phyloP scores from a whole-genome alignment of 1,140 invertebrate genomes.

The Acromyrmex heyeri region DNA sequence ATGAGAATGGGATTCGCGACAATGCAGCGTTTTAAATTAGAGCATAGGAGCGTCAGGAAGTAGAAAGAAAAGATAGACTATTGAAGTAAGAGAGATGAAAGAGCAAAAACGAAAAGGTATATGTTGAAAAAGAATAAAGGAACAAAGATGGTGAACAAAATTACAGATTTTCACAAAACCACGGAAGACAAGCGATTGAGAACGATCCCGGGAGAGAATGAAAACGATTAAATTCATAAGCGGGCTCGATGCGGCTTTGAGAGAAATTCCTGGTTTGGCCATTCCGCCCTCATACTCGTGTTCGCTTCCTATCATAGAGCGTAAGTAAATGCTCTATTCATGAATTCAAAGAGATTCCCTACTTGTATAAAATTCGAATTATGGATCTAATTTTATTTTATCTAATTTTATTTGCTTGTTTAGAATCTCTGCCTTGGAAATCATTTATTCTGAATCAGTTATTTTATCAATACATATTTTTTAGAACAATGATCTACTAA shows the following conservation, averaged over 20 bases:
- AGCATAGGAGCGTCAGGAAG: slow-evolving; percentile 62
- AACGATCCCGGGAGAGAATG: background rate
- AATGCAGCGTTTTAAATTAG: slow-evolving; percentile 80
- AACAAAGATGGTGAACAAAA: slow-evolving; percentile 56
- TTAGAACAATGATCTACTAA: background rate
- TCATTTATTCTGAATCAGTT: background rate
- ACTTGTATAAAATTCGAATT: background rate
- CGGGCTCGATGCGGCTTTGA: slow-evolving; percentile 8
- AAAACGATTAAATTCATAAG: slow-evolving; percentile 55
- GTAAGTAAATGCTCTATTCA: slow-evolving; percentile 22
- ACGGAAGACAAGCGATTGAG: slow-evolving; percentile 53
- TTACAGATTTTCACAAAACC: slow-evolving; percentile 61
- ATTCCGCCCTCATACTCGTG: slow-evolving; percentile 14
- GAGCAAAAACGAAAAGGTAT: background rate
- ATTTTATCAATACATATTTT: background rate
- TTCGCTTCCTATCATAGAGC: background rate
- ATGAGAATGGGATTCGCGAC: slow-evolving; percentile 71
- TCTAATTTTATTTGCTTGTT: slow-evolving; percentile 1
- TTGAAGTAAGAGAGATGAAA: slow-evolving; percentile 5
- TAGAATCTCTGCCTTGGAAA: background rate
- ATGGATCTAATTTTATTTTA: slow-evolving; percentile 18
- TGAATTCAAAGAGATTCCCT: background rate
- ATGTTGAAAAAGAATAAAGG: background rate
- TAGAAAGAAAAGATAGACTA: slow-evolving; percentile 6
- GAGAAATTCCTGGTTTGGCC: slow-evolving; percentile 45